Percentiles rank a stretch among this genome's conserved stretches.
Evolutionary conservation across 2,888 invertebrate genomes (phyloP).

Genomic region (Macrophya alboannulata): DNA sequence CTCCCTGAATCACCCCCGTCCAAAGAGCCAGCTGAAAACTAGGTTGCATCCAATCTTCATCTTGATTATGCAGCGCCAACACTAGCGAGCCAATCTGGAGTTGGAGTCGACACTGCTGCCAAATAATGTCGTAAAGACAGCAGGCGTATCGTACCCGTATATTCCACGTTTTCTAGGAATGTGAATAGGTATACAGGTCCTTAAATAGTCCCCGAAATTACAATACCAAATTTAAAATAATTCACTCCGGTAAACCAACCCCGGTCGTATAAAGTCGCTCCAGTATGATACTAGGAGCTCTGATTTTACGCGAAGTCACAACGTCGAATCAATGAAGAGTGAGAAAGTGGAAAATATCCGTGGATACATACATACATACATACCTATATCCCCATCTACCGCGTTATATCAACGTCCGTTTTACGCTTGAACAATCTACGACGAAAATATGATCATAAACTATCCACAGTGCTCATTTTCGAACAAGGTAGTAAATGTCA

Average conservation of each 20-base stretch:
- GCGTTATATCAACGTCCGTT: background rate
- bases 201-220: conserved; percentile 40
- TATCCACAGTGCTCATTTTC: conserved; percentile 5
- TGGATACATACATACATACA: background rate
- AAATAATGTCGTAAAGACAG: conserved; percentile 69
- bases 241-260: conserved; percentile 5
- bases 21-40: conserved; percentile 44
- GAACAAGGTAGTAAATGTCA: background rate
- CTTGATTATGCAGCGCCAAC: conserved; percentile 73
- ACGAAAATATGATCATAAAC: conserved; percentile 11
- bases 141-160: conserved; percentile 63
- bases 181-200: conserved; percentile 60
- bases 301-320: background rate
- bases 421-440: background rate
- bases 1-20: conserved; percentile 62
- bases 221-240: background rate
- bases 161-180: conserved; percentile 62
- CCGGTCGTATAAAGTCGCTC: background rate
- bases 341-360: conserved; percentile 5
- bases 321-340: background rate
- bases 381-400: background rate
- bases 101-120: conserved; percentile 65
- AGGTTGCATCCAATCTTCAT: conserved; percentile 67
- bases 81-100: conserved; percentile 65
- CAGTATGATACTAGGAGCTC: background rate